Percentiles rank a stretch among this genome's conserved stretches.
Evolutionary conservation across 2,113 vertebrate genomes (phyloP).

Genomic region (Gobius niger): DNA sequence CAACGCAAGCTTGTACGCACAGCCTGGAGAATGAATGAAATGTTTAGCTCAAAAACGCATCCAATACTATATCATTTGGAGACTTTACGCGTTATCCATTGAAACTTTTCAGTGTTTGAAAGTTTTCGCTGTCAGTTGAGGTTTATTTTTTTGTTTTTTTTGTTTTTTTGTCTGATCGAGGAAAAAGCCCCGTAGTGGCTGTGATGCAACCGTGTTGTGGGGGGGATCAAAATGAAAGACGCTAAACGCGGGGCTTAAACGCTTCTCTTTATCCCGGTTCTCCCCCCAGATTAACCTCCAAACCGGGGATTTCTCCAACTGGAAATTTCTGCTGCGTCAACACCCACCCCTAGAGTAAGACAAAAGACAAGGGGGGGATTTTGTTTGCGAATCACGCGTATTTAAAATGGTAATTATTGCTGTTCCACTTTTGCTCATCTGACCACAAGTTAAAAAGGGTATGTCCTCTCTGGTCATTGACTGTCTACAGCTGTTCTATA

Average conservation of each 20-base stretch:
- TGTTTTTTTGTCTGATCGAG: not conserved
- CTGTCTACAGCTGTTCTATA: conserved; percentile 28
- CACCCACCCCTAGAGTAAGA: conserved; percentile 82
- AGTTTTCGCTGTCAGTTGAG: conserved; percentile 61
- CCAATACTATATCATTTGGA: not conserved
- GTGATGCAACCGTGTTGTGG: conserved; percentile 39
- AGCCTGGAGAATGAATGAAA: not conserved
- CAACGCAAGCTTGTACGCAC: not conserved
- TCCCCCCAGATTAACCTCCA: conserved; percentile 78
- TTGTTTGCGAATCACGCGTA: conserved; percentile 55
- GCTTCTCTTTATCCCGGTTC: conserved; percentile 54
- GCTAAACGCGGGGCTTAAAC: conserved; percentile 67
- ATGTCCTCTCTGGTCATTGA: conserved; percentile 57
- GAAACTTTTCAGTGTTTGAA: conserved; percentile 18
- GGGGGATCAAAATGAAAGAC: conserved; percentile 67
- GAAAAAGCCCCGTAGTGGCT: conserved; percentile 36
- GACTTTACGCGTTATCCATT: not conserved
- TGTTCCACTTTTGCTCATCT: conserved; percentile 46
- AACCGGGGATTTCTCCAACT: conserved; percentile 92
- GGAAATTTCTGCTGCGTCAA: conserved; percentile 97
- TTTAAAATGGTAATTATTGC: conserved; percentile 23
- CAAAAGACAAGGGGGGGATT: conserved; percentile 75
- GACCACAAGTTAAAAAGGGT: conserved; percentile 54
- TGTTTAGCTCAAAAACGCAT: not conserved
- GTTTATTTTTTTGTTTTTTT: conserved; percentile 17